Evolutionary conservation across 2,888 invertebrate genomes (phyloP), one percentile per base, ranked within the genome.

Genomic region (Meloe dianella): DNA sequence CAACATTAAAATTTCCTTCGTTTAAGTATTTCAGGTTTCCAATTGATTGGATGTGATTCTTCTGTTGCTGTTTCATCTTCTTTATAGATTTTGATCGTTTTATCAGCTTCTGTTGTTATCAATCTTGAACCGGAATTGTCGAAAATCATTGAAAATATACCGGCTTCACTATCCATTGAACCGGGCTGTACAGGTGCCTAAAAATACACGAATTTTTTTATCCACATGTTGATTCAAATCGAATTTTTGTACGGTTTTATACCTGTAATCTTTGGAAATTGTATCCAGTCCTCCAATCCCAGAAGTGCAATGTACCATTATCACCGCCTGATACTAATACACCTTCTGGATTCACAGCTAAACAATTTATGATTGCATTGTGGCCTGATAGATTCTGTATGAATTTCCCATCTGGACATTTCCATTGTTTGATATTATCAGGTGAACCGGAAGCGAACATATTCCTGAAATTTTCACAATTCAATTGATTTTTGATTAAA

Each of bases 231-330:
- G 6, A 38, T n/a, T 2, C 5, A n/a, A 38, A 10, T 38, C 38
- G 6, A 38, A n/a, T 14, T 14, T 12, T 17, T 38, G n/a, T 32
- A n/a, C 14, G n/a, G 2, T 29, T n/a, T 17, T 14, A 51, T 17
- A 51, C 57, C 41, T 94, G 93, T 68, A 94, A 85, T 66, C 95
- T 87, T 85, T 99, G 99, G 86, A 98, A 99, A 85, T 99, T 99
- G 81, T 98, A 98, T 0, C 98, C 99, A 0, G 98, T 98, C 78
- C 95, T 89, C 98, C 98, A 99, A 83, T 99, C 99, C 98, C 98
- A 99, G 78, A 95, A 93, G 83, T 94, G 92, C 88, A 99, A 89
- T 0, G 97, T 96, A 0, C 99, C 99, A 81, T 99, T 99, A 82
- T 99, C 98, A 24, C 96, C 98, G 4, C 98, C 99, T 6, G 98